Base-by-base conservation (phyloP, 2,888 invertebrate species). In the Platerodrilus igneus region DNA sequence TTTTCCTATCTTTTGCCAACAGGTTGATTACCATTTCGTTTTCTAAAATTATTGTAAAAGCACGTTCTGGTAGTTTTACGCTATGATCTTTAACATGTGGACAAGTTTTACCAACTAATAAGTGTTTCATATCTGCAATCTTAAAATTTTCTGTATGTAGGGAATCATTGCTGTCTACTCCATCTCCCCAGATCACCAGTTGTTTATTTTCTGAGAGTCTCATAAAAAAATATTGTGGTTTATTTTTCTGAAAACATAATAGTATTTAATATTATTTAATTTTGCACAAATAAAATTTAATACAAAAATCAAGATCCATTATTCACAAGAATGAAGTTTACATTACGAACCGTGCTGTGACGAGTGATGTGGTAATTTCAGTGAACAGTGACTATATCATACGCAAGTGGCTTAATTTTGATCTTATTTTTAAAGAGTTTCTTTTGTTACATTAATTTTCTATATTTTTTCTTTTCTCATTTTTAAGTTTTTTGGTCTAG, bases 21-120 rank as follows among this genome's bases (percentile, higher is more conserved):
- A 64, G 63, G 48, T 66, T 61, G n/a, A 63, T 53, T 11, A 52
- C 53, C 20, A 52, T 51, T 2, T 54, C 51, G 15, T 59, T 49
- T 15, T 63, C 57, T 6, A 64, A 48, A 18, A 66, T 55, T 14
- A 68, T 41, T 3, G 65, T 58, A 48, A 68, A 67, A 8, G 58
- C 58, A 17, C 59, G 47, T 7, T 50, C 47, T 7, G 57, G 52
- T 26, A 55, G 50, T 39, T 57, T 58, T 11, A 47, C 39, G 25
- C 52, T 54, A 38, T 56, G 51, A 31, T 60, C 57, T 42, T 53
- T 55, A 7, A 57, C 48, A 41, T 64, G 65, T 17, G 61, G 61
- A 37, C 64, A 65, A 10, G 64, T 63, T 49, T 56, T 58, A 13
- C 66, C 65, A 14, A 54, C 57, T 10, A 64, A 56, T 17, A 67